Evolutionary conservation across 2,888 invertebrate genomes (phyloP).

Genomic region (Sarcophaga rosellei): DNA sequence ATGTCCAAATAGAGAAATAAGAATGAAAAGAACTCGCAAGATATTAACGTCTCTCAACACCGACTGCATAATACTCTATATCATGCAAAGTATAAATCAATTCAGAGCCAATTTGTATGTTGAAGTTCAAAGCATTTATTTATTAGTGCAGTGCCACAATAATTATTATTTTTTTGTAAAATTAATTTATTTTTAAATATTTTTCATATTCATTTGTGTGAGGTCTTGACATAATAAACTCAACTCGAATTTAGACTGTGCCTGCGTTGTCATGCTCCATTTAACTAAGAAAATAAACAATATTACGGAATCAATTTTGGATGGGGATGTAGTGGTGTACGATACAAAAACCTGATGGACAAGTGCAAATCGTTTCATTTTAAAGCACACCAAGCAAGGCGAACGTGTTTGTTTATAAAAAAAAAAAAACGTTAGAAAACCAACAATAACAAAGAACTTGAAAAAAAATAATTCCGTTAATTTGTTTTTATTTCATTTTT

Average conservation of each 20-base stretch:
- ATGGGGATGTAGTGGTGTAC: not conserved
- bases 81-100: too few species aligned
- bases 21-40: conserved; percentile 52
- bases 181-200: too few species aligned
- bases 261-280: not conserved
- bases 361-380: conserved; percentile 61
- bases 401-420: not conserved
- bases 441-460: conserved; percentile 60
- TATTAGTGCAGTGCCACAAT: too few species aligned
- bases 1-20: conserved; percentile 31
- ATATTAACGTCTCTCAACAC: conserved; percentile 43
- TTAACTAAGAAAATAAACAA: not conserved
- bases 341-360: conserved; percentile 55
- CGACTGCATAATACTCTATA: too few species aligned
- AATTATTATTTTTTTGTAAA: too few species aligned
- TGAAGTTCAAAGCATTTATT: too few species aligned
- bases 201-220: too few species aligned
- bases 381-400: conserved; percentile 33
- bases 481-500: conserved; percentile 35
- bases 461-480: conserved; percentile 75
- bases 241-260: not conserved
- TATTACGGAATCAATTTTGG: not conserved
- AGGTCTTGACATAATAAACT: too few species aligned
- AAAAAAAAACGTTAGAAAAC: conserved; percentile 8
- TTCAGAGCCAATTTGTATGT: too few species aligned